Evolutionary conservation across 2,797 vertebrate genomes (phyloP).

Genomic region (Sebastes matsubarae): DNA sequence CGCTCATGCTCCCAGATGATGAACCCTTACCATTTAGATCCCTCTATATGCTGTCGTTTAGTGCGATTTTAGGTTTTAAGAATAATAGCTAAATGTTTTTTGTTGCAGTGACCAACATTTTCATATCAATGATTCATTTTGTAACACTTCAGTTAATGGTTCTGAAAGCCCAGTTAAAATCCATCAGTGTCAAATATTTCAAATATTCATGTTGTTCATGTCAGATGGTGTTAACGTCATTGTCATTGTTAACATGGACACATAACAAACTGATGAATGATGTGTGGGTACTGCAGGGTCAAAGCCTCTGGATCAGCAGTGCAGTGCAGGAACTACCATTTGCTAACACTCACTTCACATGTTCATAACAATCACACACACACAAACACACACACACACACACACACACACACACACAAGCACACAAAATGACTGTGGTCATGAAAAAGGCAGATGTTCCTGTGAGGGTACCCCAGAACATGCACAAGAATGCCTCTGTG

Average conservation of each 20-base stretch:
- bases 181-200: not conserved
- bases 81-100: not conserved
- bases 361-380: conserved; percentile 20
- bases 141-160: not conserved
- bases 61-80: not conserved
- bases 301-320: conserved; percentile 7
- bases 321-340: conserved; percentile 33
- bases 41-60: not conserved
- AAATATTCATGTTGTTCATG: not conserved
- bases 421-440: conserved; percentile 19
- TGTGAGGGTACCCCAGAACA: conserved; percentile 25
- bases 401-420: not conserved
- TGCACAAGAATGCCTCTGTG: not conserved
- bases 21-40: not conserved
- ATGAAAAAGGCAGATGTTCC: conserved; percentile 50
- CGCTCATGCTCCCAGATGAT: not conserved
- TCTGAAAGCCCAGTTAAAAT: not conserved
- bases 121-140: not conserved
- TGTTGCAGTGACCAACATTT: not conserved
- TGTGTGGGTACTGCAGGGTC: conserved; percentile 12
- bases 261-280: conserved; percentile 2
- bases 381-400: conserved; percentile 10
- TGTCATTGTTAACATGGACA: not conserved
- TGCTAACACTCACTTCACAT: conserved; percentile 47
- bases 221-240: not conserved